Conservation (phyloP, 2,888 invertebrate genomes). For the Muschampia plurimacula region DNA sequence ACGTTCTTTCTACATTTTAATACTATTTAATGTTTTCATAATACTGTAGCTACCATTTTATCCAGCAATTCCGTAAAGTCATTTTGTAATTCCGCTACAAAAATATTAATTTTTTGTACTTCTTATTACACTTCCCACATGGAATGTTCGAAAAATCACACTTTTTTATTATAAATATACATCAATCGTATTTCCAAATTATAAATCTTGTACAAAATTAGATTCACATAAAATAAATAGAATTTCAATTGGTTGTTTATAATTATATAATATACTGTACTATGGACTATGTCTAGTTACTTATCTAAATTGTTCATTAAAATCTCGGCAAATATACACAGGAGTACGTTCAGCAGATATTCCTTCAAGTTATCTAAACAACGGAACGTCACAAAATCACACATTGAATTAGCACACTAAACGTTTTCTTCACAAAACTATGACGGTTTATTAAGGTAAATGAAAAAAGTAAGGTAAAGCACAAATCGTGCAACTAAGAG, state of each 20-base stretch:
- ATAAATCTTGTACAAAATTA: slow-evolving; percentile 58
- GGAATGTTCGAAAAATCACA: slow-evolving; percentile 82
- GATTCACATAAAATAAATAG: slow-evolving; percentile 75
- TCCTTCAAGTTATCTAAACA: slow-evolving; percentile 32
- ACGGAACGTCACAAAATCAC: background rate
- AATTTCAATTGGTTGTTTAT: slow-evolving; percentile 64
- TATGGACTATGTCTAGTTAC: slow-evolving; percentile 66
- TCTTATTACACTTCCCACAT: slow-evolving; percentile 78
- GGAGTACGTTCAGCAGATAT: slow-evolving; percentile 53
- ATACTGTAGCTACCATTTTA: slow-evolving; percentile 70
- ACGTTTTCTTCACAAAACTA: background rate
- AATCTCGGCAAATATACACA: slow-evolving; percentile 67
- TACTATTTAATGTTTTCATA: slow-evolving; percentile 67
- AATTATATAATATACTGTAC: slow-evolving; percentile 59
- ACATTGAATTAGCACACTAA: slow-evolving; percentile 11
- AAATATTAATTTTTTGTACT: slow-evolving; percentile 84
- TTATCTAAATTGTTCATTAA: slow-evolving; percentile 71
- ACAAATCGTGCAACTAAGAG: background rate
- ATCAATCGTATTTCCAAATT: slow-evolving; percentile 63
- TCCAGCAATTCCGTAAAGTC: slow-evolving; percentile 64
- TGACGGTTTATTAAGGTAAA: background rate
- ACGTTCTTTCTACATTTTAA: slow-evolving; percentile 58
- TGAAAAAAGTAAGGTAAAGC: background rate
- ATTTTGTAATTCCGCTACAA: slow-evolving; percentile 71
- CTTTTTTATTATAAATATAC: slow-evolving; percentile 67